Evolutionary conservation across 2,113 vertebrate genomes (phyloP).

Genomic region (Anoplopoma fimbria): DNA sequence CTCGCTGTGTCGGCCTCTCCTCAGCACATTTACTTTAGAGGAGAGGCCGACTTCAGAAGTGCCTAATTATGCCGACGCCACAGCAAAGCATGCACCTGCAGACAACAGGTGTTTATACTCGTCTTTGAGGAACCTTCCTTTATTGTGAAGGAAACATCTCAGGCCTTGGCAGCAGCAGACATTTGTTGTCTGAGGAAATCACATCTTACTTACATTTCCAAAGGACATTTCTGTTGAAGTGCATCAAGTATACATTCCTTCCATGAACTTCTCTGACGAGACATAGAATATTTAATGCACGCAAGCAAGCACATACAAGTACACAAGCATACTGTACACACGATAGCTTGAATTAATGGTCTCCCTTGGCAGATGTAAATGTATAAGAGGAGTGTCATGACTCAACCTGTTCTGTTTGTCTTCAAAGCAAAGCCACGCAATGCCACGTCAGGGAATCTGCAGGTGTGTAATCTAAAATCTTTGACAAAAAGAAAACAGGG

Average conservation of each 20-base stretch:
- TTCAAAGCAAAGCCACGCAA: constrained; percentile 43
- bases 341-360: constrained; percentile 33
- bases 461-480: constrained; percentile 72
- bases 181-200: constrained; percentile 18
- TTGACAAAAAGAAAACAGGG: background rate
- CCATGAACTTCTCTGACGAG: constrained; percentile 12
- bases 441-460: constrained; percentile 51
- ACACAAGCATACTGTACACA: background rate
- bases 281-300: constrained; percentile 10
- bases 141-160: constrained; percentile 25
- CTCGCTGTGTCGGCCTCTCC: constrained; percentile 70
- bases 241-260: background rate
- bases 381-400: constrained; percentile 35
- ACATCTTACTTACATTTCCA: background rate
- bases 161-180: constrained; percentile 9
- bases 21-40: constrained; percentile 45
- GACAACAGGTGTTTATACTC: constrained; percentile 75
- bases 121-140: background rate
- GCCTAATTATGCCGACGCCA: constrained; percentile 66
- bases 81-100: constrained; percentile 72
- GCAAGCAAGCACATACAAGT: constrained; percentile 14
- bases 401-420: constrained; percentile 25
- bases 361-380: constrained; percentile 29
- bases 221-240: background rate
- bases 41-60: constrained; percentile 52